Conservation (phyloP, 2,113 vertebrate genomes). For the Riparia riparia region DNA sequence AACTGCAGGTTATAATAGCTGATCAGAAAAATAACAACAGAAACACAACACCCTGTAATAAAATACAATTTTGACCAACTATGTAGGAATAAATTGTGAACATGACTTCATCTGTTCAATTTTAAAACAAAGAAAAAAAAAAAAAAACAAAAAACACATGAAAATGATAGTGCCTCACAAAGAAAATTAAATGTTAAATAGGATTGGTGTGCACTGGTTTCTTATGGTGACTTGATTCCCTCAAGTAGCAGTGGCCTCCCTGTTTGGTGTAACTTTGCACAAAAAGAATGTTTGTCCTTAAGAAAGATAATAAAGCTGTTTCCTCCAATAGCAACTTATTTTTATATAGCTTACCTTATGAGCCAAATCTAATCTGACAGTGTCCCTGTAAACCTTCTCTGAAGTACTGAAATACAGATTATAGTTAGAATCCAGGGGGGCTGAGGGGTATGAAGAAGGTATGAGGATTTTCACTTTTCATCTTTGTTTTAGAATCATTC, state of each 20-base stretch:
- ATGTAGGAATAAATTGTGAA: not conserved
- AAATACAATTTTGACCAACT: not conserved
- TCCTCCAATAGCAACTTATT: not conserved
- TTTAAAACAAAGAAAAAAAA: not conserved
- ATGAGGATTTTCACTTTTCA: constrained; percentile 42
- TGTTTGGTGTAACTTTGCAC: not conserved
- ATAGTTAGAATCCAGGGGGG: not conserved
- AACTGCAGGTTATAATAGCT: not conserved
- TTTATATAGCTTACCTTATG: not conserved
- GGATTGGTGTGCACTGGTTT: rapidly evolving
- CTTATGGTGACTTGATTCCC: not conserved
- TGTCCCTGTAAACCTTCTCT: constrained; percentile 26
- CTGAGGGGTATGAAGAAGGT: not conserved
- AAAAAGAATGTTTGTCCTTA: not conserved
- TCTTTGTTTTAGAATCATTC: constrained; percentile 17
- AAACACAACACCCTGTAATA: not conserved
- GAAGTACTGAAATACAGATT: constrained; percentile 45
- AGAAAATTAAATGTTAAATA: not conserved
- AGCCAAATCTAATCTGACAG: constrained; percentile 51
- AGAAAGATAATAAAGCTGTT: not conserved
- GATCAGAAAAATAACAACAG: not conserved
- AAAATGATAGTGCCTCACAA: not conserved
- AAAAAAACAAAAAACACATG: not conserved
- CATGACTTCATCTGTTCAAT: not conserved
- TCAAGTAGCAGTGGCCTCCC: not conserved